Evolutionary conservation across 2,113 vertebrate species (phyloP).

Genomic region (Burhinus oedicnemus): DNA sequence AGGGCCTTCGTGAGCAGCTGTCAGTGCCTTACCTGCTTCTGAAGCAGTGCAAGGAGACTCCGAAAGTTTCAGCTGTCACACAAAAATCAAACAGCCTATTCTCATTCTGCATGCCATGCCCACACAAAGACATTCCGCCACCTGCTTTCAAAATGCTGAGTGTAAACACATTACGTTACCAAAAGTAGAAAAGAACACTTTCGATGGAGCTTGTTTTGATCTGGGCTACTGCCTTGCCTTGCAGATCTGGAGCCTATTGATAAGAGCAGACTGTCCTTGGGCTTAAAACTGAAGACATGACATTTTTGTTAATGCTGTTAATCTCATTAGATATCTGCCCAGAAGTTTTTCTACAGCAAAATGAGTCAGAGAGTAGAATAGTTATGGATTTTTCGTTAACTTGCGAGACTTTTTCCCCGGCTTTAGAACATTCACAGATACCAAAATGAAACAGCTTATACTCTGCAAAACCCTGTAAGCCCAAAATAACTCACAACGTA

Average conservation of each 20-base stretch:
- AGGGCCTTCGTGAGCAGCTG: background rate
- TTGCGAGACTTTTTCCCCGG: background rate
- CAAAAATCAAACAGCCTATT: background rate
- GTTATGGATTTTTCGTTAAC: conserved; percentile 5
- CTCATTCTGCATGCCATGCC: background rate
- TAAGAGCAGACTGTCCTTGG: conserved; percentile 22
- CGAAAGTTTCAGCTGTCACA: background rate
- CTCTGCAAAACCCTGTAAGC: background rate
- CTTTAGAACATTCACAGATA: background rate
- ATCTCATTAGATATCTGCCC: background rate
- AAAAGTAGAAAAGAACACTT: background rate
- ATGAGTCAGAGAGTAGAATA: background rate
- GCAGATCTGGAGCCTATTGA: conserved; percentile 32
- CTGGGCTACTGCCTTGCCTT: background rate
- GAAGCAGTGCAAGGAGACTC: background rate
- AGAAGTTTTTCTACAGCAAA: background rate
- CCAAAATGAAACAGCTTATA: background rate
- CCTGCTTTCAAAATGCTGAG: background rate
- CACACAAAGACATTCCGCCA: background rate
- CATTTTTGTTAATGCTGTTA: conserved; percentile 2
- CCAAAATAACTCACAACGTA: background rate
- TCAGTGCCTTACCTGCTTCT: background rate
- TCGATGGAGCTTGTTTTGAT: background rate
- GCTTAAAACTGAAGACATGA: background rate
- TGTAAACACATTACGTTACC: background rate